Evolutionary conservation across 2,888 invertebrate species (phyloP).

Genomic region (Habroteleia sp.): DNA sequence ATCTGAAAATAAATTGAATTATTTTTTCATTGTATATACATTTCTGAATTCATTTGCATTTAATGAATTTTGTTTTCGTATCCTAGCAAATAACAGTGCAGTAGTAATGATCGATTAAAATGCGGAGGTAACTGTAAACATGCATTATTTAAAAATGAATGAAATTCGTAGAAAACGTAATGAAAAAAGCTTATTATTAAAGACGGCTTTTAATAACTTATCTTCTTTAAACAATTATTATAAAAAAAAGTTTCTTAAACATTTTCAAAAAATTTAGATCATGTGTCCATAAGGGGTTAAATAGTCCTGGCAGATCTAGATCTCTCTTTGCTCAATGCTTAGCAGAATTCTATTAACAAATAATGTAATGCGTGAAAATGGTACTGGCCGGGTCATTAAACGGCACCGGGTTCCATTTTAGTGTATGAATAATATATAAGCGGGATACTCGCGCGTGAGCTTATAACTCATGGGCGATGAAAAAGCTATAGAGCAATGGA

Average conservation of each 20-base stretch:
- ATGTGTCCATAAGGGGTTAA: too few species aligned
- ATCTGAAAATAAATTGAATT: not conserved
- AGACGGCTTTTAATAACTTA: too few species aligned
- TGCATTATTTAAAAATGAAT: constrained; percentile 6
- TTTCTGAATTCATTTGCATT: constrained; percentile 2
- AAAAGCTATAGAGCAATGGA: constrained; percentile 14
- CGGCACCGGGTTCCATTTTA: constrained; percentile 41
- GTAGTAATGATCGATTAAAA: constrained; percentile 29
- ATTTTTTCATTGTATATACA: not conserved
- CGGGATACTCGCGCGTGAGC: not conserved
- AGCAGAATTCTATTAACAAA: too few species aligned
- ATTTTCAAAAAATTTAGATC: too few species aligned
- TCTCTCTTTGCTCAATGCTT: too few species aligned
- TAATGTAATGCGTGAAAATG: constrained; percentile 34
- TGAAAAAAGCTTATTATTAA: too few species aligned
- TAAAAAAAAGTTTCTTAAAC: too few species aligned
- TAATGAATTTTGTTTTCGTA: too few species aligned
- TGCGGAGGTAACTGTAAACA: constrained; percentile 19
- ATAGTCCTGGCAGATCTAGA: too few species aligned
- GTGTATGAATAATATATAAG: constrained; percentile 50
- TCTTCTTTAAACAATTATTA: too few species aligned
- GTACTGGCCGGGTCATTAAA: constrained; percentile 34
- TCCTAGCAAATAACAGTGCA: constrained; percentile 12
- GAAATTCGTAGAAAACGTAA: too few species aligned
- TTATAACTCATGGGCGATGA: constrained; percentile 27